phyloP scores from a whole-genome alignment of 2,888 invertebrate species.

The Saturnia pavonia region DNA sequence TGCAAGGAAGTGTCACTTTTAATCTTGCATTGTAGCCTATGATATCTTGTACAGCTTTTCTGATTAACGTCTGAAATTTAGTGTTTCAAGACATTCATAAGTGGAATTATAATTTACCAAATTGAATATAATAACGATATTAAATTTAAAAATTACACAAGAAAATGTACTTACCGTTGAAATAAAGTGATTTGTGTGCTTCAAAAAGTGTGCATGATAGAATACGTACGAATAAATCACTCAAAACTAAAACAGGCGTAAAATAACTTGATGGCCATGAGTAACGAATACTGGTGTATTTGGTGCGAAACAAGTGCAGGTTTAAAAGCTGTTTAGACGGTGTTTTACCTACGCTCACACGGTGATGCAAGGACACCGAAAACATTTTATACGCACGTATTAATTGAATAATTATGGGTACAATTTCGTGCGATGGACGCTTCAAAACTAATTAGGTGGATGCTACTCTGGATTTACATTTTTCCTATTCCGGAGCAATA shows the following conservation, averaged over 20 bases:
- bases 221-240: neutral
- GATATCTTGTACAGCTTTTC: neutral
- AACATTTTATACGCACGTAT: neutral
- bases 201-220: neutral
- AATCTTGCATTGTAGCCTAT: neutral
- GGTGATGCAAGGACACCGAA: neutral
- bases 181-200: neutral
- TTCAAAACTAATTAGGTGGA: too few species aligned
- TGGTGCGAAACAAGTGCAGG: conserved; percentile 12
- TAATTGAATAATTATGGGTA: too few species aligned
- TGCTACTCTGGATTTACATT: too few species aligned
- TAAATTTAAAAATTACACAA: neutral
- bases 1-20: neutral
- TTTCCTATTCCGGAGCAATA: too few species aligned
- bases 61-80: neutral
- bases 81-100: neutral
- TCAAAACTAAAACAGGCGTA: neutral
- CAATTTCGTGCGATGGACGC: too few species aligned
- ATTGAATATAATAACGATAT: neutral
- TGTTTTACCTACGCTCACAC: neutral
- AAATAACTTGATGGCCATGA: conserved; percentile 12
- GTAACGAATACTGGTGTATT: conserved; percentile 5
- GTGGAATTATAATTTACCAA: neutral
- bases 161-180: neutral
- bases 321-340: conserved; percentile 10